Conservation (phyloP, 2,888 invertebrate species). For the Saturnia pavonia region DNA sequence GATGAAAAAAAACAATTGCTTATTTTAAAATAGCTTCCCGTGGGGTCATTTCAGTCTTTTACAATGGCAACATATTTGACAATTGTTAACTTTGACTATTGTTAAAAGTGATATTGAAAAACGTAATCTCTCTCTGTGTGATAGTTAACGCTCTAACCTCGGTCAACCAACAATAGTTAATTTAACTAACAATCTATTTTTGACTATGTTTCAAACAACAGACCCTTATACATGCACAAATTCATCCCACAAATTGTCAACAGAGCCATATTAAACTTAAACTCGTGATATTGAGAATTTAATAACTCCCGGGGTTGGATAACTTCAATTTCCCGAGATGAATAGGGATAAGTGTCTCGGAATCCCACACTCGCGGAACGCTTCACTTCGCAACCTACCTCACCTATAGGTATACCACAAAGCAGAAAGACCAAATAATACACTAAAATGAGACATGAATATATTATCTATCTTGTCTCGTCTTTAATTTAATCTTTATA, state of each 20-base stretch:
- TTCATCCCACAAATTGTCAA: neutral
- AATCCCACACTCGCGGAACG: neutral
- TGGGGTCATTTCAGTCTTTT: no score
- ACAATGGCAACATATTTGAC: no score
- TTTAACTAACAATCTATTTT: no score
- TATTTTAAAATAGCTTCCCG: no score
- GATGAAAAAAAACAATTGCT: no score
- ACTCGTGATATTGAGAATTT: neutral
- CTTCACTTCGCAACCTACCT: neutral
- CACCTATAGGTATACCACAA: neutral
- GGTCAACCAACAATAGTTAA: no score
- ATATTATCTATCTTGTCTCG: neutral
- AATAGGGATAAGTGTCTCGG: neutral
- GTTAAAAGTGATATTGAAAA: no score
- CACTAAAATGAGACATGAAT: neutral
- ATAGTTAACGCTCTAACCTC: no score
- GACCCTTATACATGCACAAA: neutral
- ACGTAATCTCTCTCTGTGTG: no score
- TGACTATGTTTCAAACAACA: no score
- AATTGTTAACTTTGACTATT: no score
- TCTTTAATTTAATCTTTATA: neutral
- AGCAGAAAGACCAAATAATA: neutral
- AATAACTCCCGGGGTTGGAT: neutral
- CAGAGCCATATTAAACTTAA: neutral
- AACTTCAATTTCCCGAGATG: neutral